Evolutionary conservation across 2,113 vertebrate species (phyloP).

Genomic region (Hylia prasina): DNA sequence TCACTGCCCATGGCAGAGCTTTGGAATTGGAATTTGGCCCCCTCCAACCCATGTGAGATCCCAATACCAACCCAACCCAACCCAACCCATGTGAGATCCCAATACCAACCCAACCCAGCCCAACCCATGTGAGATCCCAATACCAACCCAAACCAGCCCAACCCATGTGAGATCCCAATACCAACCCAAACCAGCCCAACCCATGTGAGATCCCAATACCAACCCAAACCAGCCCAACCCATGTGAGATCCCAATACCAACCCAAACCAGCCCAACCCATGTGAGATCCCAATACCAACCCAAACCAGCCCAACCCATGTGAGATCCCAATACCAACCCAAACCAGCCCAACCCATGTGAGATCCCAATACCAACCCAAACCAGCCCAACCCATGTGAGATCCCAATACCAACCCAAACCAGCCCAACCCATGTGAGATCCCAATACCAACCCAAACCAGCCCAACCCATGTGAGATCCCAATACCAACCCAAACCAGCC

Average conservation of each 20-base stretch:
- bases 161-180: not conserved
- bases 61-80: not conserved
- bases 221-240: not conserved
- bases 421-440: not conserved
- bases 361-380: not conserved
- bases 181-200: not conserved
- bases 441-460: not conserved
- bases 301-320: fast-evolving
- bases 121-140: not conserved
- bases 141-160: not conserved
- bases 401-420: too few species aligned
- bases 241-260: fast-evolving
- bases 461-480: not conserved
- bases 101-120: not conserved
- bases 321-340: not conserved
- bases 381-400: not conserved
- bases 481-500: not conserved
- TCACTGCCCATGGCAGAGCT: not conserved
- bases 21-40: not conserved
- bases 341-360: not conserved
- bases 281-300: not conserved
- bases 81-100: not conserved
- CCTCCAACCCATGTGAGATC: fast-evolving
- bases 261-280: not conserved
- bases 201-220: not conserved